Evolutionary conservation across 2,888 invertebrate genomes (phyloP), one percentile per base, ranked within the genome.

Genomic region (Euphydryas editha): DNA sequence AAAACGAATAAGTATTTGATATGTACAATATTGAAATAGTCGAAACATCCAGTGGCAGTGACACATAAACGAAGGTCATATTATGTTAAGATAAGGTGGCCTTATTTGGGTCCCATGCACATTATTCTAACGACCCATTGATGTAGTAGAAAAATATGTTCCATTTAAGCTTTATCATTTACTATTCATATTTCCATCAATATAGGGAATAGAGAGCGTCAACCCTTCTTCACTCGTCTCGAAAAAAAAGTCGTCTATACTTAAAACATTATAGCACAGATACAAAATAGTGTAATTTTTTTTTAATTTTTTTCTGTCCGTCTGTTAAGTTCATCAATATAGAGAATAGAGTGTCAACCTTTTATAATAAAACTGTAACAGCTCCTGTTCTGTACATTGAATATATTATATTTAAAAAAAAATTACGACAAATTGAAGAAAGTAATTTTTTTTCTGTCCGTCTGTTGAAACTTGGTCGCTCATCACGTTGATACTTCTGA

Each of bases 21-120:
- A n/a, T n/a, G n/a, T n/a, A n/a, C n/a, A 11, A 62, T 21, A 6
- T 49, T 20, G 15, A 37, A 44, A 51, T 24, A 58, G 18, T 18
- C 36, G 17, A 59, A 42, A 24, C n/a, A 49, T 15, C 24, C n/a
- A 36, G 51, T 58, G 64, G 60, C 64, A 64, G 36, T 68, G 67
- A 64, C 60, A 68, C 64, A 51, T n/a, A 68, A 51, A 42, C 56
- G 44, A 63, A 67, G 64, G 67, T 42, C 57, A 64, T 17, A 39
- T n/a, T n/a, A 60, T 57, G 56, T 24, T 37, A 36, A 51, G 64
- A 64, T 64, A 64, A 64, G 51, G 58, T 24, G 51, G 51, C 57
- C 54, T 47, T 56, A 46, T 64, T 59, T 37, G 49, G 21, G 11
- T 20, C 51, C 62, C 24, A 58, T 49, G 49, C 59, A 51, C 51